Base-by-base conservation (phyloP, 2,888 invertebrate species). In the Acleris sparsana region DNA sequence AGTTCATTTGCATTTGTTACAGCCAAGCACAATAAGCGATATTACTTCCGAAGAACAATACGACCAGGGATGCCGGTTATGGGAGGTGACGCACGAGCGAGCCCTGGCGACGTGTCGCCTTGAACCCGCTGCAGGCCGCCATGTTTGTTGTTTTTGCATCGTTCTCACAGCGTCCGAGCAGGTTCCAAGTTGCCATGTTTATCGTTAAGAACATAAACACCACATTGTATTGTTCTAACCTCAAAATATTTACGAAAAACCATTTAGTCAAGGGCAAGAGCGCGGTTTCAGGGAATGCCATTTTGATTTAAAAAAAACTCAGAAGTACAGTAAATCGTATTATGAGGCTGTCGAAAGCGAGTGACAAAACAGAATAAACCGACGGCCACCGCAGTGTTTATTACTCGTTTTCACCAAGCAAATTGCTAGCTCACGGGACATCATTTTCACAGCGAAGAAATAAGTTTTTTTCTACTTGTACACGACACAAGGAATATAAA, bases 81-180 rank as follows among this genome's bases (percentile, higher is more conserved):
- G 68, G 56, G 58, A 53, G 52, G 63, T 63, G 62, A 43, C 58
- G 58, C 58, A 61, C 60, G 52, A 62, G 53, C 49, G 13, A 39
- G 48, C 33, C 57, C 65, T 65, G 58, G 59, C 53, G 58, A 53
- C 39, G 67, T 22, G 22, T 70, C 65, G 68, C 75, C 73, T 75
- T 74, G 74, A 78, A 76, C 74, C 69, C 70, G 55, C 63, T 67
- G 65, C 62, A 51, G 56, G 58, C 62, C 52, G 7, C 48, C 59
- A 46, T 73, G 69, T 76, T 77, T 78, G 71, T 78, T 77, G 72
- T 74, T 75, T 72, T 72, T 74, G 70, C 71, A 71, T 71, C 65
- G 70, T 69, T 77, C 67, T 74, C 75, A 70, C 74, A 72, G 71
- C 69, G 51, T 55, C 22, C 55, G 60, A 62, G 53, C 57, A 57